A percentile compares a stretch with the other conserved stretches of the same genome.
phyloP scores from a whole-genome alignment of 2,888 invertebrate genomes.

The Catocala sponsa region DNA sequence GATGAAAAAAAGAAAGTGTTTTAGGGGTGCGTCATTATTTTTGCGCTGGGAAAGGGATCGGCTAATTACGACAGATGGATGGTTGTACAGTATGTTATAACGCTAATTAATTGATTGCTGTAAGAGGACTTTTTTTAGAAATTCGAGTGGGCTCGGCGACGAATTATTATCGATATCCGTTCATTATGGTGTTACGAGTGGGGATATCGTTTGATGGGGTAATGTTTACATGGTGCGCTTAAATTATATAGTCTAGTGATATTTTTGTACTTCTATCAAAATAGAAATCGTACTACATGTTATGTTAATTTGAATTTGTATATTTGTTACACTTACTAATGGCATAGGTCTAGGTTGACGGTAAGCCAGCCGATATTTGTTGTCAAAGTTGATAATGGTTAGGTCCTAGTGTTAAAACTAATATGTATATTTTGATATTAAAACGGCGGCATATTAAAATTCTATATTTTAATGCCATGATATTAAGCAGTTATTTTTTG shows the following conservation, averaged over 20 bases:
- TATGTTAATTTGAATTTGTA: too few relatives aligned
- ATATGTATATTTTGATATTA: too few relatives aligned
- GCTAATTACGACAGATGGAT: slow-evolving; percentile 88
- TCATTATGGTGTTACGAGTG: slow-evolving; percentile 32
- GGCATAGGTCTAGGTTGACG: too few relatives aligned
- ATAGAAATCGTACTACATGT: too few relatives aligned
- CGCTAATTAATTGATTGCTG: slow-evolving; percentile 85
- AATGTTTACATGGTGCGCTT: neutral
- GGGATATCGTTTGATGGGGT: slow-evolving; percentile 3
- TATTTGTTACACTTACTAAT: too few relatives aligned
- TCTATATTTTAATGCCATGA: too few relatives aligned
- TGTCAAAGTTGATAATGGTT: too few relatives aligned
- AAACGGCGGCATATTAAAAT: too few relatives aligned
- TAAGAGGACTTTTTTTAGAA: slow-evolving; percentile 68
- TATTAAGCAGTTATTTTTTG: too few relatives aligned
- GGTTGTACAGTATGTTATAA: slow-evolving; percentile 82
- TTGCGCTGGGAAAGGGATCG: slow-evolving; percentile 81
- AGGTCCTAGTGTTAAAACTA: too few relatives aligned
- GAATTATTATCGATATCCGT: slow-evolving; percentile 48
- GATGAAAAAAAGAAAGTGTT: slow-evolving; percentile 84
- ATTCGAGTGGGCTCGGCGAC: slow-evolving; percentile 50
- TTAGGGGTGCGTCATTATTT: slow-evolving; percentile 87
- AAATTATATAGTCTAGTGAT: neutral
- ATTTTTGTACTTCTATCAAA: neutral
- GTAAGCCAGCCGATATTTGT: too few relatives aligned